Evolutionary conservation across 2,888 invertebrate species (phyloP).

Genomic region (Fissipunctia ypsillon): DNA sequence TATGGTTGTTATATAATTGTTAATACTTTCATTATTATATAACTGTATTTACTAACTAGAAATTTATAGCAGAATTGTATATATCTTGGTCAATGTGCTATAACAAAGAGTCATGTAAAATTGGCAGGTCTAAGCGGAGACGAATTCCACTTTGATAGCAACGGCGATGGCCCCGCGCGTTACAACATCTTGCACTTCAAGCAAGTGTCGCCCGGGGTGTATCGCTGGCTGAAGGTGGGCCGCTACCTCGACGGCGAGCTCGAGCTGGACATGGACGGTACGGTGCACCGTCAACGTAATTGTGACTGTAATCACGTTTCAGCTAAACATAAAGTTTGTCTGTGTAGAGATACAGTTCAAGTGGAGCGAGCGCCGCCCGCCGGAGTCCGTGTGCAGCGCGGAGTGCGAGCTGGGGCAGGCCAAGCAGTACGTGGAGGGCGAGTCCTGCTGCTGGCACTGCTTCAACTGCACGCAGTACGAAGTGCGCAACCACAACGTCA

Average conservation of each 20-base stretch:
- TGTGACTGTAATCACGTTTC: neutral
- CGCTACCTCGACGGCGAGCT: slow-evolving; percentile 95
- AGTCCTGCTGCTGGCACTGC: slow-evolving; percentile 98
- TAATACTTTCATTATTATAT: neutral
- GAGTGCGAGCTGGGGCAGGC: slow-evolving; percentile 97
- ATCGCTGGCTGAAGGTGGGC: slow-evolving; percentile 96
- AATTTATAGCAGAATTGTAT: neutral
- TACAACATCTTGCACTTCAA: slow-evolving; percentile 99
- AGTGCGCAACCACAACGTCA: slow-evolving; percentile 58
- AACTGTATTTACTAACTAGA: neutral
- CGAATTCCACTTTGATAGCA: slow-evolving; percentile 96
- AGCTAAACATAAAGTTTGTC: neutral
- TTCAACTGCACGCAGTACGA: slow-evolving; percentile 89
- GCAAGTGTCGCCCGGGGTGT: slow-evolving; percentile 93
- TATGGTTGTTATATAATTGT: neutral
- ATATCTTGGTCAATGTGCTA: neutral
- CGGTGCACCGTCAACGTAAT: slow-evolving; percentile 41
- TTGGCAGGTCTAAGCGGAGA: slow-evolving; percentile 95
- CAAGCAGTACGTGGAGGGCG: slow-evolving; percentile 97
- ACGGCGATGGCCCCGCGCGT: slow-evolving; percentile 98
- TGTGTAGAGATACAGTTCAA: slow-evolving; percentile 95
- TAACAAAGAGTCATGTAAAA: neutral
- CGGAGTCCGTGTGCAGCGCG: slow-evolving; percentile 97
- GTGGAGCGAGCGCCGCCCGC: slow-evolving; percentile 93
- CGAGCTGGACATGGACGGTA: slow-evolving; percentile 94